Conservation (phyloP, 1,140 invertebrate genomes). For the Pantala flavescens region DNA sequence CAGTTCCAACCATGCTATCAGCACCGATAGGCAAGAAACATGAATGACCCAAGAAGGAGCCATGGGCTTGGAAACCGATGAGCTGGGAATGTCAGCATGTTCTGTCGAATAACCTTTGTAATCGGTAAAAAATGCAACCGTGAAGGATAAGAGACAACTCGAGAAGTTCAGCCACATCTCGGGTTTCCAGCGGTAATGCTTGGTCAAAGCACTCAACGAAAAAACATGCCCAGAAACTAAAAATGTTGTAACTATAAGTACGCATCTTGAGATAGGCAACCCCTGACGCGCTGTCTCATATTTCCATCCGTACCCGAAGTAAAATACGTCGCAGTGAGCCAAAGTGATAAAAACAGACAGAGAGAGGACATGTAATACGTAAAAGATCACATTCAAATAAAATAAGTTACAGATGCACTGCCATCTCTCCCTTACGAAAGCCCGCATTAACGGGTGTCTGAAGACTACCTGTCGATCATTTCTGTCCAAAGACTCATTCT, state of each 20-base stretch:
- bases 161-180: constrained; percentile 27
- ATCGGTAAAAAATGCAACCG: neutral
- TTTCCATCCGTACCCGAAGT: neutral
- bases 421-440: constrained; percentile 40
- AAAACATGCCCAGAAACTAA: constrained; percentile 16
- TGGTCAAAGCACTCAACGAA: constrained; percentile 24
- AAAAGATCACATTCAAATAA: constrained; percentile 31
- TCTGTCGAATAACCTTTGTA: neutral
- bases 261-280: neutral
- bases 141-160: neutral
- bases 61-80: constrained; percentile 17
- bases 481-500: constrained; percentile 14
- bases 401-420: constrained; percentile 34
- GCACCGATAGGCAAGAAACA: constrained; percentile 33
- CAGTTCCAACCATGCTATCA: constrained; percentile 42
- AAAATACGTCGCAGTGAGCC: neutral
- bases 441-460: constrained; percentile 37
- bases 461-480: constrained; percentile 30
- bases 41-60: constrained; percentile 33
- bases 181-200: constrained; percentile 27
- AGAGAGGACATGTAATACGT: constrained; percentile 32
- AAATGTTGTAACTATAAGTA: neutral
- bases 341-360: constrained; percentile 21
- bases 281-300: neutral
- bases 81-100: neutral